phyloP scores from a whole-genome alignment of 2,888 invertebrate species.

The Dichetophora obliterata region DNA sequence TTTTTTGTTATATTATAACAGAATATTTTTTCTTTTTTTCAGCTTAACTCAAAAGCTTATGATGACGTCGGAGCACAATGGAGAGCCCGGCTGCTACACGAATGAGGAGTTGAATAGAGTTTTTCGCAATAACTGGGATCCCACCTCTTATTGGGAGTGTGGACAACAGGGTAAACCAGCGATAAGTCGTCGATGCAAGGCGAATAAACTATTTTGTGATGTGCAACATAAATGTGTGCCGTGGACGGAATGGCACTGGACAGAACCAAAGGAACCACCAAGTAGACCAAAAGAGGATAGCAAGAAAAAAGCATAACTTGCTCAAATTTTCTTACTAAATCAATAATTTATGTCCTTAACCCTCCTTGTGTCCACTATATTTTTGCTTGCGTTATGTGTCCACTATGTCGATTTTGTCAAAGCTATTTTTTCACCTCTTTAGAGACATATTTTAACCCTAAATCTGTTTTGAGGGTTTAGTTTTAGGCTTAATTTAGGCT shows the following conservation, averaged over 20 bases:
- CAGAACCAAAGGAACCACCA: constrained; percentile 55
- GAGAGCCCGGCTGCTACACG: constrained; percentile 57
- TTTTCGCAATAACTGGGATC: constrained; percentile 49
- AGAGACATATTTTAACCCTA: too few relatives aligned
- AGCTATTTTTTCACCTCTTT: too few relatives aligned
- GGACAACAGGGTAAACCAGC: constrained; percentile 45
- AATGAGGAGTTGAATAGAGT: constrained; percentile 50
- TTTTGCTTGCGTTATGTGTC: too few relatives aligned
- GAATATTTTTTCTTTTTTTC: not conserved
- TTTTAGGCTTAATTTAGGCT: too few relatives aligned
- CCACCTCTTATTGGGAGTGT: constrained; percentile 55
- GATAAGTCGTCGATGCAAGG: constrained; percentile 45
- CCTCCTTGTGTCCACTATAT: too few relatives aligned
- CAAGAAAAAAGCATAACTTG: too few relatives aligned
- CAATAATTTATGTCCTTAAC: too few relatives aligned
- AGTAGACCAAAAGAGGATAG: constrained; percentile 45
- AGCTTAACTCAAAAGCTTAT: not conserved
- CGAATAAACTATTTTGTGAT: constrained; percentile 52
- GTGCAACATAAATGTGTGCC: constrained; percentile 49
- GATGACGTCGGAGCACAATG: constrained; percentile 47
- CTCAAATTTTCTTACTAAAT: too few relatives aligned
- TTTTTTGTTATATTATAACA: not conserved
- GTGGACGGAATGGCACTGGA: constrained; percentile 55
- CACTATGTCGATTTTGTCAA: too few relatives aligned
- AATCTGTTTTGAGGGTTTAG: too few relatives aligned